phyloP scores from a whole-genome alignment of 2,888 invertebrate genomes.

The Andrena bucephala region DNA sequence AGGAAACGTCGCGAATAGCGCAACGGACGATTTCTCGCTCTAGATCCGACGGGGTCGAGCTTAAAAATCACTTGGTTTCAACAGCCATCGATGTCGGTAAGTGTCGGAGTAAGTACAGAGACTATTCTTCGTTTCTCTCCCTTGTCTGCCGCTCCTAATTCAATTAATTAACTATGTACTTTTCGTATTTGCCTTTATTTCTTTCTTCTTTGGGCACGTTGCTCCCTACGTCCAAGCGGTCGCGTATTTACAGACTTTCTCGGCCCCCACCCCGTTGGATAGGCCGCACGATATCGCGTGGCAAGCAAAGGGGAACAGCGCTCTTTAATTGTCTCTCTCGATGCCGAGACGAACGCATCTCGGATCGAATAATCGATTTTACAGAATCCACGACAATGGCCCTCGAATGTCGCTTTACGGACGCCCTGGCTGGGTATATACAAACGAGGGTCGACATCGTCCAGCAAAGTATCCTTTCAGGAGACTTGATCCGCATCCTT shows the following conservation, averaged over 20 bases:
- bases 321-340: neutral
- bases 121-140: slow-evolving; percentile 53
- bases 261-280: slow-evolving; percentile 9
- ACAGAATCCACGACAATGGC: slow-evolving; percentile 1
- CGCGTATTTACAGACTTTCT: slow-evolving; percentile 58
- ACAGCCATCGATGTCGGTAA: slow-evolving; percentile 73
- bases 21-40: slow-evolving; percentile 34
- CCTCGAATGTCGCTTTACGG: neutral
- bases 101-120: slow-evolving; percentile 74
- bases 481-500: neutral
- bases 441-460: slow-evolving; percentile 22
- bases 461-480: slow-evolving; percentile 20
- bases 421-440: neutral
- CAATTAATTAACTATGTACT: slow-evolving; percentile 28
- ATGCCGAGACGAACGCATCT: neutral
- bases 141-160: slow-evolving; percentile 11
- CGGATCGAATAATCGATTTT: slow-evolving; percentile 8
- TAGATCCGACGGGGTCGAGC: slow-evolving; percentile 22
- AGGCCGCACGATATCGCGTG: slow-evolving; percentile 30
- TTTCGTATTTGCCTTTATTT: neutral
- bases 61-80: slow-evolving; percentile 68
- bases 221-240: slow-evolving; percentile 53
- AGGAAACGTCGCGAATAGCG: neutral
- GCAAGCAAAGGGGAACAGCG: neutral
- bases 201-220: slow-evolving; percentile 25